Percentiles rank a stretch among this genome's conserved stretches.
Evolutionary conservation across 1,140 invertebrate genomes (phyloP).

Genomic region (Sitodiplosis mosellana): DNA sequence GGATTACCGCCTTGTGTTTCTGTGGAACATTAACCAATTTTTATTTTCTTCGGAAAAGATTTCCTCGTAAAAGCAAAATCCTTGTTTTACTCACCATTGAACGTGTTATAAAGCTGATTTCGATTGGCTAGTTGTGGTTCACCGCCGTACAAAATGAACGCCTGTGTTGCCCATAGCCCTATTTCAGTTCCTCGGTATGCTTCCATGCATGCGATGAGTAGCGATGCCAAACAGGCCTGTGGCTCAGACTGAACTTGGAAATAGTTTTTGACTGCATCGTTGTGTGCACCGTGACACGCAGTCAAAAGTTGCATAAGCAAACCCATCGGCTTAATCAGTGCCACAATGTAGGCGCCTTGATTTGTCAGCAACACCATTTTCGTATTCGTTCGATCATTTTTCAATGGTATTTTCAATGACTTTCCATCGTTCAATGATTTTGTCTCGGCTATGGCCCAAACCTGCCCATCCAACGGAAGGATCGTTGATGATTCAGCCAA

Average conservation of each 20-base stretch:
- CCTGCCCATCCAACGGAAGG: constrained; percentile 59
- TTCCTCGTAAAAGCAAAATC: no score
- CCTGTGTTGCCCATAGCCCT: constrained; percentile 73
- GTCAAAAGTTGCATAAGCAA: constrained; percentile 60
- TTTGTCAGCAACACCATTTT: constrained; percentile 74
- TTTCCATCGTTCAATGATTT: neutral
- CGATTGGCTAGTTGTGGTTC: constrained; percentile 30
- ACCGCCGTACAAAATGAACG: constrained; percentile 82
- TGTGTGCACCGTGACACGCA: constrained; percentile 67
- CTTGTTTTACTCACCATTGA: neutral
- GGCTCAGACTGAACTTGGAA: constrained; percentile 66
- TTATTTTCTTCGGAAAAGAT: neutral
- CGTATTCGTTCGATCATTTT: constrained; percentile 49
- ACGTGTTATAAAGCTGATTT: neutral
- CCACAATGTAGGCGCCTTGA: constrained; percentile 66
- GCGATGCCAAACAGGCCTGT: constrained; percentile 74
- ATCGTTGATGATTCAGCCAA: constrained; percentile 58
- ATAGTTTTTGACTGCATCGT: constrained; percentile 64
- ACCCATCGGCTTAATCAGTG: constrained; percentile 71
- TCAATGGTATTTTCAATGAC: constrained; percentile 28
- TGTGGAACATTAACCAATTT: neutral
- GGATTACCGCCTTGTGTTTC: neutral
- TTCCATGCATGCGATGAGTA: constrained; percentile 67
- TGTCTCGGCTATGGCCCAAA: constrained; percentile 47
- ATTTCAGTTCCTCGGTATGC: constrained; percentile 47